Evolutionary conservation across 1,140 invertebrate genomes (phyloP).

Genomic region (Listronotus bonariensis): DNA sequence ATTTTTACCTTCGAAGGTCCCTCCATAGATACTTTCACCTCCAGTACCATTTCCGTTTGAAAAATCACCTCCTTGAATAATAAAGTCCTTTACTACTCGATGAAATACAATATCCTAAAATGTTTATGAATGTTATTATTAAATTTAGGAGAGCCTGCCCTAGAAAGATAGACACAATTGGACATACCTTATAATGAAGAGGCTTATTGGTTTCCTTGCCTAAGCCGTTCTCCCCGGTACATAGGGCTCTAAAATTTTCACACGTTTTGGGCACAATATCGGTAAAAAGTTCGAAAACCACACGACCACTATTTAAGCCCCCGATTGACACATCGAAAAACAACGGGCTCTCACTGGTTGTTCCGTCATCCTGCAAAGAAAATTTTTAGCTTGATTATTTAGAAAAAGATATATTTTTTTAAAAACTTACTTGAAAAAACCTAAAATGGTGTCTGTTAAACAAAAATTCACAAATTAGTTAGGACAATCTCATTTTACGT

Average conservation of each 20-base stretch:
- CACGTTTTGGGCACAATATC: conserved; percentile 92
- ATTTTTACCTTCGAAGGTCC: conserved; percentile 77
- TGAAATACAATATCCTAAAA: conserved; percentile 85
- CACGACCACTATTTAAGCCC: conserved; percentile 81
- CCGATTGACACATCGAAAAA: conserved; percentile 95
- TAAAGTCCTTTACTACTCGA: conserved; percentile 91
- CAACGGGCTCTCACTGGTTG: conserved; percentile 63
- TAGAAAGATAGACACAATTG: too few species aligned
- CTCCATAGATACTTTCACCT: conserved; percentile 90
- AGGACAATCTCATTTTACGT: neutral
- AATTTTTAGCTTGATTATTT: neutral
- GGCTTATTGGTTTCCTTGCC: conserved; percentile 74
- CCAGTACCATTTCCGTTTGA: conserved; percentile 89
- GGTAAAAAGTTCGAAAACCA: conserved; percentile 93
- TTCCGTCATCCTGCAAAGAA: conserved; percentile 16
- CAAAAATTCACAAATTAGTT: conserved; percentile 1
- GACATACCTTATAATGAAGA: conserved; percentile 69
- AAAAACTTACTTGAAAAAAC: too few species aligned
- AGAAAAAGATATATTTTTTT: too few species aligned
- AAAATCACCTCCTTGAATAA: conserved; percentile 88
- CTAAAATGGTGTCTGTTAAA: neutral
- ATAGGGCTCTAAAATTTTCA: conserved; percentile 91
- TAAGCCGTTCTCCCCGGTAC: conserved; percentile 85
- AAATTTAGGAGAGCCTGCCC: too few species aligned
- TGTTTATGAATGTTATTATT: conserved; percentile 41